These are phyloP conservation scores for Eretmocerus hayati DNA, from an alignment of 2,888 invertebrate species.

Conservation along the genomic window DNA sequence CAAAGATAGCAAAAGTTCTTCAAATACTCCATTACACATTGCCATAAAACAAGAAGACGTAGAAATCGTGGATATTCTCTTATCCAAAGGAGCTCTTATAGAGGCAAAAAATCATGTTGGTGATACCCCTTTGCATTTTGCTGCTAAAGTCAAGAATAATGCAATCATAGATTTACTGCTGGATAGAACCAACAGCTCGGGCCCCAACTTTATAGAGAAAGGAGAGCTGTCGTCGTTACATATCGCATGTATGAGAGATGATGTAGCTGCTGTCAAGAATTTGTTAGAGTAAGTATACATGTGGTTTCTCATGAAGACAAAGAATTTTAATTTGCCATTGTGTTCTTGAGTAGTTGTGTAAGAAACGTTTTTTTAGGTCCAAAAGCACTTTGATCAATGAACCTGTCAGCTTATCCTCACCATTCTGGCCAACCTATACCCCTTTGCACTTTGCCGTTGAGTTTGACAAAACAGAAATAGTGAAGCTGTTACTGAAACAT, in stretches of 20 bases:
- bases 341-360: too few relatives aligned
- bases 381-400: not conserved
- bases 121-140: conserved; percentile 13
- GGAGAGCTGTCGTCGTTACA: not conserved
- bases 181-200: not conserved
- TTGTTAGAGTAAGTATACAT: conserved; percentile 1
- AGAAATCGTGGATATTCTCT: conserved; percentile 1
- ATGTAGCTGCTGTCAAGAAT: not conserved
- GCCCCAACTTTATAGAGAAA: not conserved
- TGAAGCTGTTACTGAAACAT: conserved; percentile 6
- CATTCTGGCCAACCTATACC: conserved; percentile 8
- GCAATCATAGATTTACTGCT: conserved; percentile 6
- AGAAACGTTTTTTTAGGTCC: not conserved
- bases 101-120: conserved; percentile 1
- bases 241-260: conserved; percentile 4
- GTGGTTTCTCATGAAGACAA: too few relatives aligned
- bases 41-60: conserved; percentile 5
- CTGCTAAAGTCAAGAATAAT: not conserved
- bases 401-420: not conserved
- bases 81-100: conserved; percentile 2
- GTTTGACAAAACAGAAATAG: not conserved
- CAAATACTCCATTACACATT: conserved; percentile 7
- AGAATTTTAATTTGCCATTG: too few relatives aligned
- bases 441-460: conserved; percentile 14
- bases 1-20: not conserved